Base-by-base conservation (phyloP, 2,113 vertebrate species). In the Willisornis vidua region DNA sequence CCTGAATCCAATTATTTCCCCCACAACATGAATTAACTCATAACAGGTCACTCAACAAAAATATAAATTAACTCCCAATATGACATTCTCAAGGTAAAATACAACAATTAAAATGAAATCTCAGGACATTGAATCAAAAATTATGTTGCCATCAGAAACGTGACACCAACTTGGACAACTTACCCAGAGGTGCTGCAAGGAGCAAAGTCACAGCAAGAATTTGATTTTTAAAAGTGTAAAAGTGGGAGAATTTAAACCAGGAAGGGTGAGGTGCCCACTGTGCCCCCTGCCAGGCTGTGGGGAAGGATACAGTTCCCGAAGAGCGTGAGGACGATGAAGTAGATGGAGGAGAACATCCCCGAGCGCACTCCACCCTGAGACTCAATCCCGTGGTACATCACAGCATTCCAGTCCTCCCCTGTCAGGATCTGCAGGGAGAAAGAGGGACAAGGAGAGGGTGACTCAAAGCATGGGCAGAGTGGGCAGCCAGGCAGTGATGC, bases 291-390 rank as follows among this genome's bases (percentile, higher is more conserved):
- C 41, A 33, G n/a, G 28, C 59, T 33, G 3, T 1, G 4, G 31
- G n/a, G 33, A 92, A 99, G 99, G 99, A 99, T 99, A 99, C 99
- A 99, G 98, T 99, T 99, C 72, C 99, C 99, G 51, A 99, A 99
- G 35, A 99, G 97, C 0, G 99, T 99, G 73, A 99, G 98, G 73
- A 99, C 98, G 2, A 99, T 99, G 98, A 99, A 99, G 96, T 99
- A 99, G 62, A 99, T 98, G 28, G 99, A 99, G 35, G 99, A 99
- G 96, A 99, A 99, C 99, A 99, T 99, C 66, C 99, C 99, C 22
- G 98, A 97, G 43, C 97, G 99, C 62, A 99, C 99, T 0, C 99
- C 99, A 0, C 99, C 99, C 58, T 99, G 99, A 0, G 99, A 99
- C 46, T 99, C 98, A 2, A 99, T 99, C 39, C 99, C 99, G 2